These are phyloP conservation scores for Cancer borealis DNA, from an alignment of 2,888 invertebrate genomes.

Conservation along the genomic window DNA sequence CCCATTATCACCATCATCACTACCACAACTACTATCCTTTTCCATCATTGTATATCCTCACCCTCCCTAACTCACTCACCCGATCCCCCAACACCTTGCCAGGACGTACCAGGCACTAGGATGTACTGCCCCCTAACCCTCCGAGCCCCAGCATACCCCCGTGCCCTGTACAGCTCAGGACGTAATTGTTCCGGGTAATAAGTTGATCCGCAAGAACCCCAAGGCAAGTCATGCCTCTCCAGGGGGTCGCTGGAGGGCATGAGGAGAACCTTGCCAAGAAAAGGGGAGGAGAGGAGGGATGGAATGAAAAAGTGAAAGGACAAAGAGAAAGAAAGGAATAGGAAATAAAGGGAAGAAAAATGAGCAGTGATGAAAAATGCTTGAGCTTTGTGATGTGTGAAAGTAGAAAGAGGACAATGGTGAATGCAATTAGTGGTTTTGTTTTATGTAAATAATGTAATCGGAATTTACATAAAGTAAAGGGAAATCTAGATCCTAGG, in stretches of 20 bases:
- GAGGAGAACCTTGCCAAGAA: neutral
- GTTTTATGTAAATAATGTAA: neutral
- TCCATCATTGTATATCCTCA: neutral
- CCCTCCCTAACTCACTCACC: neutral
- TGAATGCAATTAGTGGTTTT: neutral
- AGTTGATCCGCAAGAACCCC: neutral
- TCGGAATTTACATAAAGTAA: no score
- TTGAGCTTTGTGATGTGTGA: no score
- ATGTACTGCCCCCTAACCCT: neutral
- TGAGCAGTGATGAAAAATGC: neutral
- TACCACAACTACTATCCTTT: neutral
- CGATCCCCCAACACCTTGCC: neutral
- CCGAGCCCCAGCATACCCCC: neutral
- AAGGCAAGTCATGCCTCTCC: neutral
- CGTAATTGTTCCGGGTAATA: conserved; percentile 31
- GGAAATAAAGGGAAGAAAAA: neutral
- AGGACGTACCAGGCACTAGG: conserved; percentile 4
- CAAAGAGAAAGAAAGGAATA: neutral
- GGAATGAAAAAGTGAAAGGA: neutral
- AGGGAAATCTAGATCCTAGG: no score
- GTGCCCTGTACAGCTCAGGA: neutral
- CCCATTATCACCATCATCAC: neutral
- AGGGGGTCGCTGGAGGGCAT: neutral
- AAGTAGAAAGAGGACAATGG: neutral
- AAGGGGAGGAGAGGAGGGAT: neutral